Percentiles rank a stretch among this genome's conserved stretches.
These are phyloP conservation scores for Enteromius argenteus DNA, from an alignment of 2,797 vertebrate species.

Conservation along the genomic window DNA sequence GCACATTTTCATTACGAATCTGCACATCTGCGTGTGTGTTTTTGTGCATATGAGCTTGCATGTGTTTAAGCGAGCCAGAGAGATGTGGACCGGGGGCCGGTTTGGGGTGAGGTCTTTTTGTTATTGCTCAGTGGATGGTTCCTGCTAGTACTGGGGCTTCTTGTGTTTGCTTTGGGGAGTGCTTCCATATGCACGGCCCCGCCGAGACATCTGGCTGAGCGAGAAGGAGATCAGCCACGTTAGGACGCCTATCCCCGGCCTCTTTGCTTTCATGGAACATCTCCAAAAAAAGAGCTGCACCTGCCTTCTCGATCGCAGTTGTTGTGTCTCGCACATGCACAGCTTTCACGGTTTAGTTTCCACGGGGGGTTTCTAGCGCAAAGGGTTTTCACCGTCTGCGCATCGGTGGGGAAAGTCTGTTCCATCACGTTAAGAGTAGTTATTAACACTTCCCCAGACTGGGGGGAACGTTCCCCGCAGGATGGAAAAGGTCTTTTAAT, in stretches of 20 bases:
- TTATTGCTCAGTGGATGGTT: constrained; percentile 78
- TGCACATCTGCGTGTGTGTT: constrained; percentile 49
- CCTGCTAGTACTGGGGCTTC: constrained; percentile 74
- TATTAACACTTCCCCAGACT: constrained; percentile 73
- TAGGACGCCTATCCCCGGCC: constrained; percentile 50
- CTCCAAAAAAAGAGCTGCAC: constrained; percentile 48
- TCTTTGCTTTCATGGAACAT: constrained; percentile 49
- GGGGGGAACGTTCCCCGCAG: constrained; percentile 70
- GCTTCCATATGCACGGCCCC: constrained; percentile 79
- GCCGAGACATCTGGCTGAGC: constrained; percentile 58
- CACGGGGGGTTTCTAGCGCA: constrained; percentile 32
- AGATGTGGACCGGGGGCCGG: constrained; percentile 51
- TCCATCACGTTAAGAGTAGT: constrained; percentile 65
- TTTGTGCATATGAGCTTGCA: constrained; percentile 63
- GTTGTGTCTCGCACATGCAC: constrained; percentile 40
- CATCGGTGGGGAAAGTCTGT: constrained; percentile 60
- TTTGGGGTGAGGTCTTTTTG: constrained; percentile 68
- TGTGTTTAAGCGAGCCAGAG: constrained; percentile 36
- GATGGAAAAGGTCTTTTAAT: constrained; percentile 73
- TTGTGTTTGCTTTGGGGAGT: constrained; percentile 81
- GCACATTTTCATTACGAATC: constrained; percentile 60
- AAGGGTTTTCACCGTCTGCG: constrained; percentile 47
- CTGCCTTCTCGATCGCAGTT: constrained; percentile 32
- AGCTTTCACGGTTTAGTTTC: constrained; percentile 23
- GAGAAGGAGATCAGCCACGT: constrained; percentile 46